Conservation (phyloP, 2,113 vertebrate genomes). For the Brienomyrus brachyistius region DNA sequence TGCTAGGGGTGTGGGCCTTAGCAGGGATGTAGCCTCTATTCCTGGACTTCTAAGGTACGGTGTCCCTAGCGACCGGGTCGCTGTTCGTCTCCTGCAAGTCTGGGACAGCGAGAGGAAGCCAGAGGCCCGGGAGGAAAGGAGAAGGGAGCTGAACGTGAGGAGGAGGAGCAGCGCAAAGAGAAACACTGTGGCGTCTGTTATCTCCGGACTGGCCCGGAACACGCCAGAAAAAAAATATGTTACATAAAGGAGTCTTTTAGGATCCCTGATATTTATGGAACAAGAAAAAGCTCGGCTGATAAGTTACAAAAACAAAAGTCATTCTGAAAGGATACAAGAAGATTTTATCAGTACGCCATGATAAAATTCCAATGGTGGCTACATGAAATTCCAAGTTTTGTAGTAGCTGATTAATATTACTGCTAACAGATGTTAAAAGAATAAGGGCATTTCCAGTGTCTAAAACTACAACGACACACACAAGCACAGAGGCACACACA, state of each 20-base stretch:
- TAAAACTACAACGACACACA: neutral
- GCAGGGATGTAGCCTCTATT: neutral
- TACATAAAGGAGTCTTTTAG: conserved; percentile 4
- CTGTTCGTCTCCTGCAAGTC: conserved; percentile 8
- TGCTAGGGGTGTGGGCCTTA: neutral
- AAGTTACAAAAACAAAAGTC: neutral
- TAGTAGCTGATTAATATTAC: conserved; percentile 1
- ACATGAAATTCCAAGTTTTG: neutral
- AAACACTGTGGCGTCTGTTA: conserved; percentile 1
- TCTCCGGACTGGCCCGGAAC: neutral
- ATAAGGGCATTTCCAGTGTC: neutral
- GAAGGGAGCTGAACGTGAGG: conserved; percentile 11
- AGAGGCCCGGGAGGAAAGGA: neutral
- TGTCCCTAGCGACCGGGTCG: neutral
- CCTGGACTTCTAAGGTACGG: neutral
- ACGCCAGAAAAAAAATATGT: neutral
- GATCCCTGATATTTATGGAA: neutral
- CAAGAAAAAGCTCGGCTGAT: neutral
- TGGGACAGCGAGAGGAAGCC: conserved; percentile 17
- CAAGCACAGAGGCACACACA: neutral
- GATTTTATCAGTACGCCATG: neutral
- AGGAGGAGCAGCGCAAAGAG: conserved; percentile 7
- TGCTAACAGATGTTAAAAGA: neutral
- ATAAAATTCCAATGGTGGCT: neutral
- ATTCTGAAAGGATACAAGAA: neutral